Evolutionary conservation across 2,888 invertebrate species (phyloP).

Genomic region (Lobophora halterata): DNA sequence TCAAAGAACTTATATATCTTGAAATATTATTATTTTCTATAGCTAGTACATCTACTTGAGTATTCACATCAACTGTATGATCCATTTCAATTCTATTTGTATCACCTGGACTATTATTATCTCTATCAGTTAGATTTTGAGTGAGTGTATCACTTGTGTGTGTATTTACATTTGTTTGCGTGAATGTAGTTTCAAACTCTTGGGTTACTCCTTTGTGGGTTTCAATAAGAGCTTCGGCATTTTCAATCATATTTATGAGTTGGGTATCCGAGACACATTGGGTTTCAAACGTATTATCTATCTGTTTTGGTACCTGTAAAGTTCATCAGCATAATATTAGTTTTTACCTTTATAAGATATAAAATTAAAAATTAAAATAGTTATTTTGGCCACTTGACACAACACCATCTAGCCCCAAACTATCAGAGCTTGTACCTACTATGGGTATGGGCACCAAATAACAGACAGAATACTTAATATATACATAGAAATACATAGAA

Average conservation of each 20-base stretch:
- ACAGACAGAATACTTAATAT: no score
- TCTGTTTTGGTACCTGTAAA: conserved; percentile 40
- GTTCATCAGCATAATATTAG: background rate
- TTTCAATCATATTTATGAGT: conserved; percentile 55
- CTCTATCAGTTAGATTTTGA: conserved; percentile 4
- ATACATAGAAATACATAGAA: no score
- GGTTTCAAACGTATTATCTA: conserved; percentile 54
- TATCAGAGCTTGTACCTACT: background rate
- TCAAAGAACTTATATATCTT: conserved; percentile 4
- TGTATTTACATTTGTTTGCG: conserved; percentile 6
- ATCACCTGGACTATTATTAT: background rate
- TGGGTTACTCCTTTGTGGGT: conserved; percentile 47
- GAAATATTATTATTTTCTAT: background rate
- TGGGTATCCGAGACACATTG: conserved; percentile 65
- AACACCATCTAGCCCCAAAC: no score
- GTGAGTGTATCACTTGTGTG: conserved; percentile 2
- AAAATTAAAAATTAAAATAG: background rate
- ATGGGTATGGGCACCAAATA: background rate
- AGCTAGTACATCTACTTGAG: background rate
- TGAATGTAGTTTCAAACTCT: conserved; percentile 53
- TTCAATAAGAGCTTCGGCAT: conserved; percentile 49
- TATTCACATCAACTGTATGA: no score
- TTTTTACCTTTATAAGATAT: background rate
- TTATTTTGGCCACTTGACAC: background rate
- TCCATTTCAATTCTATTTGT: no score